Percentiles rank a stretch among this genome's conserved stretches.
phyloP scores from a whole-genome alignment of 2,797 vertebrate genomes.

The Malacoraja senta region DNA sequence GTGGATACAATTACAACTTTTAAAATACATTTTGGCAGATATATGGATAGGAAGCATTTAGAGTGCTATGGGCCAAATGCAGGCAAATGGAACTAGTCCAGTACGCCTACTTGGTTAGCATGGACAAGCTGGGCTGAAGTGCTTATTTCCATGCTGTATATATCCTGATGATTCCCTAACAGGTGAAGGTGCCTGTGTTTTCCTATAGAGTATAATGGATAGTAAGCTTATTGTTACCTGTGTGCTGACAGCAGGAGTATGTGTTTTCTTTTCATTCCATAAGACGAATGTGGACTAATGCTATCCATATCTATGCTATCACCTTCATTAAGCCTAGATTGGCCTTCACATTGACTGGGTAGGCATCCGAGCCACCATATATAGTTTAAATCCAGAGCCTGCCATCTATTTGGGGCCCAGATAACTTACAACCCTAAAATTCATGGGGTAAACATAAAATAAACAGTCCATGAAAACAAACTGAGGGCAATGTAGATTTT shows the following conservation, averaged over 20 bases:
- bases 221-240: background rate
- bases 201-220: background rate
- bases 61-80: too few species aligned
- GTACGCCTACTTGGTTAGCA: too few species aligned
- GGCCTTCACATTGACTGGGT: background rate
- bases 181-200: background rate
- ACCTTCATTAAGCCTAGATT: background rate
- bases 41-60: too few species aligned
- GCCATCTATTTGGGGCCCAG: background rate
- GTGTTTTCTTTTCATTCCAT: background rate
- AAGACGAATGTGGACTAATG: background rate
- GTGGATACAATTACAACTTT: too few species aligned
- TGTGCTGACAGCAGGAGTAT: background rate
- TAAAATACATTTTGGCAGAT: too few species aligned
- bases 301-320: background rate
- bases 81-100: too few species aligned
- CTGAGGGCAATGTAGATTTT: background rate
- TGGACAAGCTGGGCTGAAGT: too few species aligned
- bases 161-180: too few species aligned
- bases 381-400: background rate
- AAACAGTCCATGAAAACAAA: background rate
- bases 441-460: background rate
- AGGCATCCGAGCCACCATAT: background rate
- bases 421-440: background rate
- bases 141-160: too few species aligned